phyloP scores from a whole-genome alignment of 2,888 invertebrate genomes.

The Beris chalybata region DNA sequence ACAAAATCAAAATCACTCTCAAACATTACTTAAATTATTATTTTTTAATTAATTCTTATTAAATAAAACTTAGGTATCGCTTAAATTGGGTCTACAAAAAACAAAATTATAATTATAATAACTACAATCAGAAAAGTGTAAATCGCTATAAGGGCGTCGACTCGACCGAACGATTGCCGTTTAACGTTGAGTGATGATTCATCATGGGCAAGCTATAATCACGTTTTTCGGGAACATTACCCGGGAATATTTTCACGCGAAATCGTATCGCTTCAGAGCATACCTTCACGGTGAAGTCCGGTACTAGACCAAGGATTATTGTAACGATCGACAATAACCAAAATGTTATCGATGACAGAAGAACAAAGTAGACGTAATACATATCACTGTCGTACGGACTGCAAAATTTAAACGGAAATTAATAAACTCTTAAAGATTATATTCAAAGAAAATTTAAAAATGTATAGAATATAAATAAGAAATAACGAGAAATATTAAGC shows the following conservation, averaged over 20 bases:
- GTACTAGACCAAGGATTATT: conserved; percentile 59
- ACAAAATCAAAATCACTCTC: neutral
- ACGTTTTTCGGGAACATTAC: conserved; percentile 29
- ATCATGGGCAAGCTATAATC: conserved; percentile 12
- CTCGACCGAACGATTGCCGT: neutral
- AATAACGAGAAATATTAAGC: neutral
- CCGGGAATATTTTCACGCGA: conserved; percentile 49
- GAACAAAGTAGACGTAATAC: conserved; percentile 63
- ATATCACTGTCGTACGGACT: conserved; percentile 60
- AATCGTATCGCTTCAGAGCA: conserved; percentile 40
- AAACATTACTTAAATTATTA: conserved; percentile 9
- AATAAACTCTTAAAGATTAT: neutral
- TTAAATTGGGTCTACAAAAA: conserved; percentile 4
- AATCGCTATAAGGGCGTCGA: conserved; percentile 17
- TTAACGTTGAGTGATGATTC: neutral
- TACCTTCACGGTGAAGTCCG: conserved; percentile 58
- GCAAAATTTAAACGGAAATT: conserved; percentile 26
- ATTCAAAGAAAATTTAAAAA: neutral
- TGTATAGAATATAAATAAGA: neutral
- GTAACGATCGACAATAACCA: conserved; percentile 63
- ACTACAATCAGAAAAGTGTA: neutral
- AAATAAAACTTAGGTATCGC: conserved; percentile 20
- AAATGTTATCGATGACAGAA: conserved; percentile 63
- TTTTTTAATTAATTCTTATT: conserved; percentile 3
- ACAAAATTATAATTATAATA: too few relatives aligned